Evolutionary conservation across 2,888 invertebrate genomes (phyloP).

Genomic region (Protodeltote pygarga): DNA sequence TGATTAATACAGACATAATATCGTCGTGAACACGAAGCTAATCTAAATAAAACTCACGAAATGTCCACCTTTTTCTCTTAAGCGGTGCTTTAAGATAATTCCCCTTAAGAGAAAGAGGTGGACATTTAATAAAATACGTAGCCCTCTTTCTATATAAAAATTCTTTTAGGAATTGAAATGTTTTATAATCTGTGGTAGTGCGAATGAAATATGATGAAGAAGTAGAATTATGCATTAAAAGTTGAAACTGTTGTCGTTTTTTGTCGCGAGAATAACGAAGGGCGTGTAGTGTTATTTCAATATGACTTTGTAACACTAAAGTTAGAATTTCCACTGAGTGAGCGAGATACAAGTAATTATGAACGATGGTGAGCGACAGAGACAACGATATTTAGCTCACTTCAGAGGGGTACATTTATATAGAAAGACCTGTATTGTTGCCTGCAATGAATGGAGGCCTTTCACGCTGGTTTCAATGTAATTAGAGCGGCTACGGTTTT

Average conservation of each 20-base stretch:
- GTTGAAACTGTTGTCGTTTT: constrained; percentile 38
- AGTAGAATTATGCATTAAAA: constrained; percentile 38
- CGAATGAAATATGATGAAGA: constrained; percentile 29
- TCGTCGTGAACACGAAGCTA: constrained; percentile 10
- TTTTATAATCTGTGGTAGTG: constrained; percentile 28
- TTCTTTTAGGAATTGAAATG: constrained; percentile 36
- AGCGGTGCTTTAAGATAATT: constrained; percentile 48
- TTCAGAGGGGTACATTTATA: no score
- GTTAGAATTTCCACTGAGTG: no score
- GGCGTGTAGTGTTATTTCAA: no score
- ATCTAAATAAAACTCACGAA: constrained; percentile 40
- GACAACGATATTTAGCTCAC: no score
- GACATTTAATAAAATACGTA: constrained; percentile 49
- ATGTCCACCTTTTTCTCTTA: constrained; percentile 33
- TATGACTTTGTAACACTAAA: no score
- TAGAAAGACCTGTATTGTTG: constrained; percentile 66
- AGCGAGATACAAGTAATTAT: no score
- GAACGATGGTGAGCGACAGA: no score
- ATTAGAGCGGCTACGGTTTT: constrained; percentile 76
- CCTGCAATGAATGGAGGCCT: constrained; percentile 72
- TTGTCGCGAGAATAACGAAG: constrained; percentile 52
- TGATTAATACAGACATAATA: constrained; percentile 25
- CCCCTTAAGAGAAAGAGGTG: constrained; percentile 46
- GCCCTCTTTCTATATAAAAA: constrained; percentile 41
- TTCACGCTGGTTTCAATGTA: constrained; percentile 79